Percentiles rank a stretch among this genome's conserved stretches.
phyloP scores from a whole-genome alignment of 92 coral and sea anemone genomes.

The Anthopleura xanthogrammica region DNA sequence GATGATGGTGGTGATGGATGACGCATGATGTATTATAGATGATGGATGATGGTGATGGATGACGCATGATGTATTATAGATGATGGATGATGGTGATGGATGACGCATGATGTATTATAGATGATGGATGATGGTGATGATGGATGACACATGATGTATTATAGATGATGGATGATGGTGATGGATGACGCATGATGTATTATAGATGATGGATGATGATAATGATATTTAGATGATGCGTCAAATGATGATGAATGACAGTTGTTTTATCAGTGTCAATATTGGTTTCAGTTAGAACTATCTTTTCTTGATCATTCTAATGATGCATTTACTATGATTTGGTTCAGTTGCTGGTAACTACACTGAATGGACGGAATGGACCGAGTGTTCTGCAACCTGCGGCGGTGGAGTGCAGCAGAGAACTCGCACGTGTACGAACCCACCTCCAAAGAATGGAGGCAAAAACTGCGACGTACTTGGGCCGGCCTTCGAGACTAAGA shows the following conservation, averaged over 20 bases:
- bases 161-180: no score
- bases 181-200: no score
- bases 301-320: neutral
- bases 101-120: no score
- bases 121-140: no score
- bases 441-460: constrained; percentile 84
- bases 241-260: neutral
- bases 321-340: neutral
- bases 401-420: constrained; percentile 97
- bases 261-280: neutral
- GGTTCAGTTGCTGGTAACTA: constrained; percentile 73
- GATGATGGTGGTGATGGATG: no score
- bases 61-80: no score
- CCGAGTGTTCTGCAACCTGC: constrained; percentile 80
- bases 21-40: no score
- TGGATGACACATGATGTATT: no score
- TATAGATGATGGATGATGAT: no score
- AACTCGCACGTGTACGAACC: constrained; percentile 70
- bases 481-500: constrained; percentile 73
- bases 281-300: neutral
- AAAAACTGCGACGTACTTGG: constrained; percentile 76
- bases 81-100: no score
- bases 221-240: no score
- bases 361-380: constrained; percentile 83
- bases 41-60: no score